These are phyloP conservation scores for Entomobrya proxima DNA, from an alignment of 2,888 invertebrate species.

Conservation along the genomic window DNA sequence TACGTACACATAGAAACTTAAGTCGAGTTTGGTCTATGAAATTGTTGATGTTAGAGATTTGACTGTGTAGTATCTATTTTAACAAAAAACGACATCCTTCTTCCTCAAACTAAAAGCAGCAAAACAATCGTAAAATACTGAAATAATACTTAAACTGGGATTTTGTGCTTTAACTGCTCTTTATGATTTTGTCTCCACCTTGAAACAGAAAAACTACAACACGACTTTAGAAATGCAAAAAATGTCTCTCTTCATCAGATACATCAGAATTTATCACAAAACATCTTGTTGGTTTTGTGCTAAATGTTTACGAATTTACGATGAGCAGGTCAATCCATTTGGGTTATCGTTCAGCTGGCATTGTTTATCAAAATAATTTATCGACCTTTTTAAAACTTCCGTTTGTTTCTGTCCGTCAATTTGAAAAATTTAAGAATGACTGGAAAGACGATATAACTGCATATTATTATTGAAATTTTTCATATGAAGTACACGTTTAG, in stretches of 20 bases:
- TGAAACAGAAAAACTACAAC: too few relatives aligned
- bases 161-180: too few relatives aligned
- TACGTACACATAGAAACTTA: too few relatives aligned
- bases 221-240: neutral
- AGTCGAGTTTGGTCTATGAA: too few relatives aligned
- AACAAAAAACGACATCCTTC: too few relatives aligned
- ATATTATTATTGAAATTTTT: neutral
- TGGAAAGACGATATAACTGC: neutral
- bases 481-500: neutral
- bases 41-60: too few relatives aligned
- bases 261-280: neutral
- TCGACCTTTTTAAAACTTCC: slow-evolving; percentile 55
- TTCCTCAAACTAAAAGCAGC: too few relatives aligned
- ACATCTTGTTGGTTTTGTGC: neutral
- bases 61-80: too few relatives aligned
- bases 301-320: neutral
- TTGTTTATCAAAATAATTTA: slow-evolving; percentile 58
- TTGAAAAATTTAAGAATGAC: slow-evolving; percentile 51
- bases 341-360: slow-evolving; percentile 31
- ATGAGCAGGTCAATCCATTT: slow-evolving; percentile 4
- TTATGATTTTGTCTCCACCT: too few relatives aligned
- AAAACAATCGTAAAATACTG: too few relatives aligned
- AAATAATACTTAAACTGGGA: too few relatives aligned
- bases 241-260: neutral
- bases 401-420: slow-evolving; percentile 50